A percentile compares a stretch with the other conserved stretches of the same genome.
Conservation (phyloP, 2,113 vertebrate species). For the Colaptes auratus region DNA sequence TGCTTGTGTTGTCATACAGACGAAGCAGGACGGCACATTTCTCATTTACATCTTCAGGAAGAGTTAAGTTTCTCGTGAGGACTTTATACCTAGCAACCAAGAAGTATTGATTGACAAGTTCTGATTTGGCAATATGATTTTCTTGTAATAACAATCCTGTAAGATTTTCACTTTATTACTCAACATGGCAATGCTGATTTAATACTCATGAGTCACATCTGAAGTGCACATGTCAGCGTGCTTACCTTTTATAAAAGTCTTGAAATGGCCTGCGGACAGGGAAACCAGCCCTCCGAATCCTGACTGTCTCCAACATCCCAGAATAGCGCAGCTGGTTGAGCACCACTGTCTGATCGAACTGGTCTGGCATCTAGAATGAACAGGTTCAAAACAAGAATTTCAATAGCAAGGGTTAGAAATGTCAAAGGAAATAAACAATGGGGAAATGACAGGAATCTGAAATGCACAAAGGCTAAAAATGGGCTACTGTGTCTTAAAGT, state of each 20-base stretch:
- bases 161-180: not conserved
- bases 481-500: not conserved
- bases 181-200: not conserved
- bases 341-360: constrained; percentile 94
- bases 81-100: constrained; percentile 84
- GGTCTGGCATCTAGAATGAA: constrained; percentile 88
- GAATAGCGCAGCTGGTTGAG: constrained; percentile 97
- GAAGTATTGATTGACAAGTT: not conserved
- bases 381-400: constrained; percentile 1
- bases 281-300: constrained; percentile 92
- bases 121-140: not conserved
- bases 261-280: constrained; percentile 89
- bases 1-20: constrained; percentile 81
- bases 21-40: constrained; percentile 85
- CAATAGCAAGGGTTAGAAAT: not conserved
- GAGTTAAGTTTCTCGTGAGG: constrained; percentile 80
- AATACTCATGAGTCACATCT: not conserved
- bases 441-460: not conserved
- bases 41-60: constrained; percentile 82
- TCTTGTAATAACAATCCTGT: not conserved
- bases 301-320: constrained; percentile 96
- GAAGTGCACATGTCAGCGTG: not conserved
- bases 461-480: not conserved
- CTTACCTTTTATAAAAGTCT: constrained; percentile 92
- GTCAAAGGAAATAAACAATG: not conserved